Percentiles rank a stretch among this genome's conserved stretches.
These are phyloP conservation scores for Physella acuta DNA, from an alignment of 1,140 invertebrate species.

Conservation along the genomic window DNA sequence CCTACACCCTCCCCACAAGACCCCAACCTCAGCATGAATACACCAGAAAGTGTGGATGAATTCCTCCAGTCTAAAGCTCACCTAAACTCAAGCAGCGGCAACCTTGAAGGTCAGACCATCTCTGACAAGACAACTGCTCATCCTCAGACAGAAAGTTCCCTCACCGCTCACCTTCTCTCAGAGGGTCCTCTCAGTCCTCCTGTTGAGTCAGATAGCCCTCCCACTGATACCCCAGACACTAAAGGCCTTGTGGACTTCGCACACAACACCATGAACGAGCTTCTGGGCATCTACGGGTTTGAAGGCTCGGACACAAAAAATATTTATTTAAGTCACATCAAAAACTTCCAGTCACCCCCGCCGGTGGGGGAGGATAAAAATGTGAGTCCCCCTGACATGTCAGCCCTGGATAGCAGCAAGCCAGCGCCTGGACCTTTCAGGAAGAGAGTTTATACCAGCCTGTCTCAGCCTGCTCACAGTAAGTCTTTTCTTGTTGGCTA, in stretches of 20 bases:
- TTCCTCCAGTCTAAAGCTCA: too few relatives aligned
- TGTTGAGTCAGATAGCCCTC: neutral
- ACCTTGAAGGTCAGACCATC: neutral
- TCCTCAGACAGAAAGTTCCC: neutral
- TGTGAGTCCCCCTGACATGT: neutral
- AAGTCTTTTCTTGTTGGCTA: too few relatives aligned
- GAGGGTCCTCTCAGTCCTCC: neutral
- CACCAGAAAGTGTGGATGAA: too few relatives aligned
- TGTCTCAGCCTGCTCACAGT: neutral
- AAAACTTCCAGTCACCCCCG: neutral
- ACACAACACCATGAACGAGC: slow-evolving; percentile 24
- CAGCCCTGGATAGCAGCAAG: neutral
- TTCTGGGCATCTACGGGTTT: slow-evolving; percentile 23
- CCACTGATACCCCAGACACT: neutral
- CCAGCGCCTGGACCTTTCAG: neutral
- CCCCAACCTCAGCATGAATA: too few relatives aligned
- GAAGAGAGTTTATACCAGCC: slow-evolving; percentile 12
- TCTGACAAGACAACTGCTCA: neutral
- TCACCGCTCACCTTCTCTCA: neutral
- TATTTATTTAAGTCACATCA: neutral
- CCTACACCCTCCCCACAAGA: neutral
- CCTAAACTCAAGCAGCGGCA: neutral
- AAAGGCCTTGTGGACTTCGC: slow-evolving; percentile 19
- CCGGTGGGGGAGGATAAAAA: neutral
- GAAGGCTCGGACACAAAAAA: slow-evolving; percentile 1